phyloP scores from a whole-genome alignment of 2,113 vertebrate species.

The Crotophaga sulcirostris region DNA sequence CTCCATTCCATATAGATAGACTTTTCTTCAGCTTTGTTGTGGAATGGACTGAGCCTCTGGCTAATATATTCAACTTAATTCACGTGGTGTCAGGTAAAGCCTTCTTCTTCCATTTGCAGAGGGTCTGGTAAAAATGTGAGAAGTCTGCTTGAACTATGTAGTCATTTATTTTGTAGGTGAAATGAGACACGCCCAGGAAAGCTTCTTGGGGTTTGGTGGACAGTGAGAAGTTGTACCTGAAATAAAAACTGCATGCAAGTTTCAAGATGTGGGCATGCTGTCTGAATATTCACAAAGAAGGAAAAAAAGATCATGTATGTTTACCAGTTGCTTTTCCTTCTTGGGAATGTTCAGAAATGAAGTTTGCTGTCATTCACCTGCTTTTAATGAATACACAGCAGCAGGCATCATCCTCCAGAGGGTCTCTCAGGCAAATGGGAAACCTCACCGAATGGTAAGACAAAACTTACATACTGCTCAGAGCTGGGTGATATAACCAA shows the following conservation, averaged over 20 bases:
- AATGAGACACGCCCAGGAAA: not conserved
- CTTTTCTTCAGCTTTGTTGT: slow-evolving; percentile 83
- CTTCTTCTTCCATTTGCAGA: not conserved
- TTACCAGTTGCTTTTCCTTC: not conserved
- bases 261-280: not conserved
- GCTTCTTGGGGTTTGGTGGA: not conserved
- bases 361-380: not conserved
- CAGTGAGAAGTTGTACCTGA: not conserved
- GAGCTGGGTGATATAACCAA: not conserved
- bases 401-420: not conserved
- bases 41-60: slow-evolving; percentile 79
- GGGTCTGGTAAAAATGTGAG: too few relatives aligned
- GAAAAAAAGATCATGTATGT: not conserved
- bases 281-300: not conserved
- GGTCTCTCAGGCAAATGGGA: not conserved
- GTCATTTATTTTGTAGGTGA: not conserved
- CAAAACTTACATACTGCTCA: not conserved
- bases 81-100: slow-evolving; percentile 80
- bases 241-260: not conserved
- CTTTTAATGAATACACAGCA: not conserved
- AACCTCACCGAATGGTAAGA: not conserved
- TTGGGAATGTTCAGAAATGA: not conserved
- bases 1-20: slow-evolving; percentile 78
- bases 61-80: slow-evolving; percentile 77
- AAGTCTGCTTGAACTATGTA: not conserved